Percentiles rank a stretch among this genome's conserved stretches.
Evolutionary conservation across 1,140 invertebrate genomes (phyloP).

Genomic region (Aradophagus sp.): DNA sequence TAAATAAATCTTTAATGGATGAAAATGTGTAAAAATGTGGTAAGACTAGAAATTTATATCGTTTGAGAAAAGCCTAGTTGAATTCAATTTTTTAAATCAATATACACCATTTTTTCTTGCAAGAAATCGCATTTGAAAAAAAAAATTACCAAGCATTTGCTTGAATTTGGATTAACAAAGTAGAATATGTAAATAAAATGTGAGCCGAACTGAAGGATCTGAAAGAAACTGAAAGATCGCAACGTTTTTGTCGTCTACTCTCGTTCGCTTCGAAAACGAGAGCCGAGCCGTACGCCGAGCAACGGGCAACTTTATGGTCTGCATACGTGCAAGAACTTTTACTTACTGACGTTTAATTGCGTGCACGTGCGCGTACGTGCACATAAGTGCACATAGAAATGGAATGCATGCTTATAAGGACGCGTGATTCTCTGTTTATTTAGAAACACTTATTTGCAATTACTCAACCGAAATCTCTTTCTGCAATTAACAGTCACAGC

Average conservation of each 20-base stretch:
- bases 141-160: too few species aligned
- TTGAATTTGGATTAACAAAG: too few species aligned
- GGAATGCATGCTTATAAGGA: constrained; percentile 55
- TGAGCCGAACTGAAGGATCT: too few species aligned
- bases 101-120: too few species aligned
- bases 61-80: too few species aligned
- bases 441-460: constrained; percentile 52
- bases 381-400: constrained; percentile 65
- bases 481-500: constrained; percentile 29
- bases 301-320: constrained; percentile 62
- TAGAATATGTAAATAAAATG: too few species aligned
- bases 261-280: constrained; percentile 64
- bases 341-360: constrained; percentile 64
- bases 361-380: constrained; percentile 56
- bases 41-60: too few species aligned
- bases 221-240: constrained; percentile 29
- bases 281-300: constrained; percentile 56
- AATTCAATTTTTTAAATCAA: too few species aligned
- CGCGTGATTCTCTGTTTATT: constrained; percentile 48
- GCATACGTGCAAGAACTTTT: constrained; percentile 70
- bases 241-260: constrained; percentile 51
- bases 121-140: too few species aligned
- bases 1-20: too few species aligned
- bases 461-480: constrained; percentile 24
- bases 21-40: too few species aligned